Base-by-base conservation (phyloP, 2,797 vertebrate species). In the Anniella stebbinsi region DNA sequence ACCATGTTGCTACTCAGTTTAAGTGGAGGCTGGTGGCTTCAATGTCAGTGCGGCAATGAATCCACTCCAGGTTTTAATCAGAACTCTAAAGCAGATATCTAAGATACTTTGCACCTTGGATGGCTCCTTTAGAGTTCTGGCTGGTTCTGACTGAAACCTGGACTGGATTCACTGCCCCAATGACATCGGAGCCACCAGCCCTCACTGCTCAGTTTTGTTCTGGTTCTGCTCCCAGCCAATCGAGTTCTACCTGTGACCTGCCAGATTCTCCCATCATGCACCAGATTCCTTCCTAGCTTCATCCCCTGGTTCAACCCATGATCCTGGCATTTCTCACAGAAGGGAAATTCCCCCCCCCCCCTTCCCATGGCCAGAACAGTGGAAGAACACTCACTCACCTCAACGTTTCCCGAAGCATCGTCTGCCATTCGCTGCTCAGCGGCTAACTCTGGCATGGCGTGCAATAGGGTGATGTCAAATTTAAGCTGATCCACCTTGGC, bases 341-440 rank as follows among this genome's bases (percentile, higher is more conserved):
- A 75, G 6, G 13, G 25, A 41, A 66, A 69, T 18, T 41, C 13
- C 38, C 48, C 28, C n/a, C n/a, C n/a, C n/a, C n/a, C n/a, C n/a
- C n/a, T n/a, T n/a, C n/a, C n/a, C n/a, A n/a, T n/a, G n/a, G n/a
- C n/a, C n/a, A n/a, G n/a, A n/a, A n/a, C n/a, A n/a, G 5, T 4
- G 45, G 17, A 17, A 30, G 33, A 38, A 67, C 5, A 76, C 36
- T 33, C 3, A 66, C 93, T 94, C 90, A 98, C 98, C 97, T 98
- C 96, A 6, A 98, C 80, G 0, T 98, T 97, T 85, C 98, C 98
- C 0, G 98, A 98, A 25, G 96, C 98, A 33, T 99, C 98, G 0
- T 99, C 98, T 0, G 98, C 98, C 98, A 99, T 98, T 36, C 98
- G 98, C 86, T 98, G 97, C 95, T 98, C 97, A 2, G 98, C 98